Conservation (phyloP, 2,113 vertebrate genomes). For the Urocynchramus pylzowi region DNA sequence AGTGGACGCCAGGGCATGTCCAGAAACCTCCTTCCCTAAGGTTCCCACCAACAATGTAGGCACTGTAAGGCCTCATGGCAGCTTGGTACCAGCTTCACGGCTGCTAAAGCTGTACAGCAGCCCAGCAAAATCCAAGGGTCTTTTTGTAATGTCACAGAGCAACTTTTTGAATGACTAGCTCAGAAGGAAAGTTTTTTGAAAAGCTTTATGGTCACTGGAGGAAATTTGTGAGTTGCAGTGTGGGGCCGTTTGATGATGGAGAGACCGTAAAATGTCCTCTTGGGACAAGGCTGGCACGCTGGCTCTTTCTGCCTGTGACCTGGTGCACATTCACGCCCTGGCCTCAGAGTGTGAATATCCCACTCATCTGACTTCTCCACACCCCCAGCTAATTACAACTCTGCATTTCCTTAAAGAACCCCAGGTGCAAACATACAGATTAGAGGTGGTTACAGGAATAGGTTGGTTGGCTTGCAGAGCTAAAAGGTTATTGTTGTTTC, state of each 20-base stretch:
- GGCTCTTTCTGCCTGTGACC: conserved; percentile 24
- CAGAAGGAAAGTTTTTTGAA: background rate
- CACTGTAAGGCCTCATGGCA: background rate
- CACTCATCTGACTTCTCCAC: conserved; percentile 57
- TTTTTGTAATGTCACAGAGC: background rate
- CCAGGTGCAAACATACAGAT: conserved; percentile 55
- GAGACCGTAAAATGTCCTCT: background rate
- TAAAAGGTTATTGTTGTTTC: conserved; percentile 62
- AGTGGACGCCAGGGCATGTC: conserved; percentile 43
- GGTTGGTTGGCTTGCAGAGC: conserved; percentile 24
- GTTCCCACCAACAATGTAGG: conserved; percentile 45
- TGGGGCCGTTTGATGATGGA: conserved; percentile 20
- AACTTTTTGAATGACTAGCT: conserved; percentile 21
- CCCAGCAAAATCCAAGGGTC: background rate
- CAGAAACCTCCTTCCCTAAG: conserved; percentile 44
- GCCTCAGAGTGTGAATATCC: conserved; percentile 47
- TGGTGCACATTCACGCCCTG: background rate
- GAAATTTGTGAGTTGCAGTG: conserved; percentile 5
- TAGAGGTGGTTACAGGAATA: conserved; percentile 55
- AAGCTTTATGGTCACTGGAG: conserved; percentile 10
- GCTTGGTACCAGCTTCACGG: background rate
- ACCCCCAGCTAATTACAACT: conserved; percentile 54
- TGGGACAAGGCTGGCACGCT: background rate
- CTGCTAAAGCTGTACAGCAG: background rate
- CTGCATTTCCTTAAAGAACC: conserved; percentile 60